Evolutionary conservation across 1,140 invertebrate species (phyloP), one percentile per base, ranked within the genome.

Genomic region (Macrobrachium rosenbergii): DNA sequence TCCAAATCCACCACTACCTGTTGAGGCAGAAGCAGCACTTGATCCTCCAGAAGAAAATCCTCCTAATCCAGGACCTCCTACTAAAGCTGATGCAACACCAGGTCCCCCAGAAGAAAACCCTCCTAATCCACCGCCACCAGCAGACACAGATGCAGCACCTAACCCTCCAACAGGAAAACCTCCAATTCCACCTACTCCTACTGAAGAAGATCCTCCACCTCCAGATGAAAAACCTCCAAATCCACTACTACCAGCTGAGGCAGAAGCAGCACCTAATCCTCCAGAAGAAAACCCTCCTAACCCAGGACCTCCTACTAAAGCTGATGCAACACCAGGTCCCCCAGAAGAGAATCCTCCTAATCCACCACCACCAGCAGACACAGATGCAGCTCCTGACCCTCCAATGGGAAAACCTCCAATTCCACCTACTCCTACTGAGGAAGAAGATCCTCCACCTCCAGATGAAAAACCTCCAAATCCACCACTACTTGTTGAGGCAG

Each of bases 1-100:
- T 69, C 78, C 78, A 16, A 80, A 63, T 60, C 63, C 64, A 82
- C 45, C 43, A 72, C 58, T 23, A n/a, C 67, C 81, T 3, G 58
- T 10, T 72, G 19, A n/a, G 58, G 64, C 37, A 60, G 19, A n/a
- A 16, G 43, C 63, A 2, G 21, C 43, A n/a, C 28, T 28, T 45
- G 16, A 17, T 5, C 64, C 21, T 23, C 64, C 82, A 17, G 43
- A 75, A 69, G 67, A 67, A 19, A n/a, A 37, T 14, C 23, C 60
- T 69, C 78, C 78, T 17, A 80, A 63, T 60, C 63, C 64, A 52
- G 17, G 3, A n/a, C 63, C 37, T 17, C 62, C 62, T 64, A 45
- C 67, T 60, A 69, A 8, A 37, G 28, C 28, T 37, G 28, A 37
- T 37, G 28, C 28, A 37, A 37, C 3, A 3, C 76, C 58, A 59